A percentile compares a stretch with the other conserved stretches of the same genome.
Evolutionary conservation across 2,113 vertebrate species (phyloP).

Genomic region (Heterocephalus glaber): DNA sequence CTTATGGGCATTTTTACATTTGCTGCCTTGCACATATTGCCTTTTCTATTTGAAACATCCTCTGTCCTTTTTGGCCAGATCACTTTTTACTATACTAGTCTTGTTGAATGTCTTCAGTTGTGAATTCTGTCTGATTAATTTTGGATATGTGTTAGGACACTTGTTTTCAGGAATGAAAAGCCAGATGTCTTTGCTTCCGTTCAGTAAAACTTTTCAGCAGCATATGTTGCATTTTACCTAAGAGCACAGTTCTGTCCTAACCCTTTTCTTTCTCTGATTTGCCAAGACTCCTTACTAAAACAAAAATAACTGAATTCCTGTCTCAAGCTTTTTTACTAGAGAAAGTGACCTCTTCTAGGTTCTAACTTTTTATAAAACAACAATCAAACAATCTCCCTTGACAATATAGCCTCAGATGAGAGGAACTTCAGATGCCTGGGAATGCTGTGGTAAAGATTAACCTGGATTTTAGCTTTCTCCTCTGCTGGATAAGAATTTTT

Average conservation of each 20-base stretch:
- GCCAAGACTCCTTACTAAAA: not conserved
- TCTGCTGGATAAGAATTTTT: not conserved
- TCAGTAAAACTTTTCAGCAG: not conserved
- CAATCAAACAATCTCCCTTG: not conserved
- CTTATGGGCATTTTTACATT: not conserved
- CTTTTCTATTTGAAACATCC: not conserved
- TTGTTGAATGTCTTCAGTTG: not conserved
- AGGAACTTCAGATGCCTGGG: not conserved
- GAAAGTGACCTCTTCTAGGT: not conserved
- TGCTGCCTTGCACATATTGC: not conserved
- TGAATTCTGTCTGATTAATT: constrained; percentile 21
- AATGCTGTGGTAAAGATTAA: not conserved
- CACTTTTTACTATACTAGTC: not conserved
- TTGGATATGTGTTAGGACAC: not conserved
- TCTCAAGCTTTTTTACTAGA: not conserved
- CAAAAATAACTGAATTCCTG: not conserved
- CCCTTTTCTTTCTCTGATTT: not conserved
- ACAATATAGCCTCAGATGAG: not conserved
- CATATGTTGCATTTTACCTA: not conserved
- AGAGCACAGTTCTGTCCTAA: not conserved
- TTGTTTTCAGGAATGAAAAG: not conserved
- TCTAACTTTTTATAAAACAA: not conserved
- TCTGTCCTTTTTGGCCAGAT: not conserved
- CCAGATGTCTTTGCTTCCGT: not conserved
- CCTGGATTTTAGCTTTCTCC: not conserved